phyloP scores from a whole-genome alignment of 2,888 invertebrate genomes.

The Cremastobaeus sp. region DNA sequence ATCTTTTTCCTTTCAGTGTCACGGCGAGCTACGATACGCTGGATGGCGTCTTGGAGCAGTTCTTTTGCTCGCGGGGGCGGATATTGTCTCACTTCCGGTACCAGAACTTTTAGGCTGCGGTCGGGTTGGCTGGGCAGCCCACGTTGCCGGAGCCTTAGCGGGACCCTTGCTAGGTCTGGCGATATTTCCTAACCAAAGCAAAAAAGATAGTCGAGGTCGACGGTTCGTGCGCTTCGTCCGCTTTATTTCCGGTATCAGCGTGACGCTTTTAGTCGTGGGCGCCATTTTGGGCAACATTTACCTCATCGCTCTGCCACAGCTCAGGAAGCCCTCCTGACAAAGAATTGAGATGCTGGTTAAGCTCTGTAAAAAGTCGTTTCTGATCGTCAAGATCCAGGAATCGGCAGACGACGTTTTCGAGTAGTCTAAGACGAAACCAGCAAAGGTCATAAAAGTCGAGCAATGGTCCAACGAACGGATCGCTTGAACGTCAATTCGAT shows the following conservation, averaged over 20 bases:
- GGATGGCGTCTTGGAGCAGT: conserved; percentile 80
- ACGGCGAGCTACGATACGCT: conserved; percentile 76
- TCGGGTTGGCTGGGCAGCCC: conserved; percentile 85
- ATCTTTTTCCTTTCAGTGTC: conserved; percentile 70
- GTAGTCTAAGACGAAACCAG: conserved; percentile 58
- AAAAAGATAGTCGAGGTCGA: conserved; percentile 74
- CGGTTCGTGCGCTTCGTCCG: conserved; percentile 76
- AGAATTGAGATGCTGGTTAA: conserved; percentile 74
- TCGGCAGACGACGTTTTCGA: conserved; percentile 74
- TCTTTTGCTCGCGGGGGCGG: conserved; percentile 82
- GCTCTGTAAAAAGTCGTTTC: conserved; percentile 74
- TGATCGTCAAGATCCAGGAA: conserved; percentile 75
- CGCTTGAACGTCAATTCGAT: conserved; percentile 44
- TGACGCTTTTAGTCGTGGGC: conserved; percentile 73
- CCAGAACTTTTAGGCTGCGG: conserved; percentile 74
- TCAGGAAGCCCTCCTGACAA: conserved; percentile 75
- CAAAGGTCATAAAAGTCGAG: conserved; percentile 1
- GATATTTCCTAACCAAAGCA: conserved; percentile 78
- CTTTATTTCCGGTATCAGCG: conserved; percentile 72
- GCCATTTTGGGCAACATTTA: conserved; percentile 76
- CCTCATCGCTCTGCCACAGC: conserved; percentile 75
- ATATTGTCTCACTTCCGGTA: conserved; percentile 80
- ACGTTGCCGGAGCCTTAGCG: conserved; percentile 84
- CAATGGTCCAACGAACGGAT: conserved; percentile 23
- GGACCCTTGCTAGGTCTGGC: conserved; percentile 84